Conservation (phyloP, 2,888 invertebrate species). For the Tanypteryx hageni region DNA sequence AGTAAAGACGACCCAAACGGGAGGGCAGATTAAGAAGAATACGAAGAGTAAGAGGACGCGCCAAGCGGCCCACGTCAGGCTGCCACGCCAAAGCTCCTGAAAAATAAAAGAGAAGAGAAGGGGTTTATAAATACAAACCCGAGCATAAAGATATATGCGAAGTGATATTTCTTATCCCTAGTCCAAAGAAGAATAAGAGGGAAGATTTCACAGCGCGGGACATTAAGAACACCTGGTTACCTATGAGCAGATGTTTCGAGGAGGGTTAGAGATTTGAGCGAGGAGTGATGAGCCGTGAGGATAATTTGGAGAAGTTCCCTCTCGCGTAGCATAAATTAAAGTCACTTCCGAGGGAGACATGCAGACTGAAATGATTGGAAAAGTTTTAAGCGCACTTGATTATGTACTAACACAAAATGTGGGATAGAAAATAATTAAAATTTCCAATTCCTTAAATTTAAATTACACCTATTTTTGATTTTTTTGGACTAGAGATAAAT, state of each 20-base stretch:
- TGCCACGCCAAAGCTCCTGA: conserved; percentile 98
- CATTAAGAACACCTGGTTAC: background rate
- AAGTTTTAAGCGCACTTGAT: background rate
- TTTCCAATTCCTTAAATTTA: no score
- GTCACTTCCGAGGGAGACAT: background rate
- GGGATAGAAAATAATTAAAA: background rate
- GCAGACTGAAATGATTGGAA: background rate
- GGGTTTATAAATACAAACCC: background rate
- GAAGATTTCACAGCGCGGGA: background rate
- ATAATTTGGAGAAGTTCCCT: background rate
- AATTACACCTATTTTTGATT: no score
- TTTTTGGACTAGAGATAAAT: no score
- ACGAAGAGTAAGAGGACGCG: conserved; percentile 95
- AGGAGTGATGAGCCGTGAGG: background rate
- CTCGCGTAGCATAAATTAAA: background rate
- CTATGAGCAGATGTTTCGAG: background rate
- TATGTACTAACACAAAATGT: background rate
- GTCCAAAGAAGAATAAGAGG: background rate
- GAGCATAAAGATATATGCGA: background rate
- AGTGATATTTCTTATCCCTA: no score
- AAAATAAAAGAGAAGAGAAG: background rate
- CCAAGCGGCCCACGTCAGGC: conserved; percentile 97
- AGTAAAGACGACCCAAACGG: conserved; percentile 97
- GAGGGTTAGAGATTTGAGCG: background rate
- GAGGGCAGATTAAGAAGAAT: conserved; percentile 94